A percentile compares a stretch with the other conserved stretches of the same genome.
phyloP scores from a whole-genome alignment of 2,888 invertebrate genomes.

The Eurytoma californica region DNA sequence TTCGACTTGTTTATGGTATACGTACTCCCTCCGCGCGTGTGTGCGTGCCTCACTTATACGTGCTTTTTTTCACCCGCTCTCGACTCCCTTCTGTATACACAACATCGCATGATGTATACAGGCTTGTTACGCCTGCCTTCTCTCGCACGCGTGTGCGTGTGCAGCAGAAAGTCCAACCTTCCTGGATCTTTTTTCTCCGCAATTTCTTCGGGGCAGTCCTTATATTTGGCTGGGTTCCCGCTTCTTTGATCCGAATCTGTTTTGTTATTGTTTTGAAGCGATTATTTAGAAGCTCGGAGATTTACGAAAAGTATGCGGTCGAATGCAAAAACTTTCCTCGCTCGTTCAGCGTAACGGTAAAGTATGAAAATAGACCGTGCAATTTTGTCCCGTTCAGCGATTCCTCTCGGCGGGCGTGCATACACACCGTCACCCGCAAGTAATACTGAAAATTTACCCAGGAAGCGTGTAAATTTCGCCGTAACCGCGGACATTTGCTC shows the following conservation, averaged over 20 bases:
- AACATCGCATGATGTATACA: constrained; percentile 53
- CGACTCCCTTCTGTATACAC: constrained; percentile 27
- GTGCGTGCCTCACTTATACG: constrained; percentile 24
- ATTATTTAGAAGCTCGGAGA: not conserved
- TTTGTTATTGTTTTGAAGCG: constrained; percentile 19
- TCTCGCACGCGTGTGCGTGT: constrained; percentile 21
- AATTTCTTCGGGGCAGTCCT: not conserved
- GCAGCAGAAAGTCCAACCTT: constrained; percentile 18
- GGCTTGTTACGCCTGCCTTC: constrained; percentile 45
- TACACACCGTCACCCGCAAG: not conserved
- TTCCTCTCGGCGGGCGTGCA: constrained; percentile 1
- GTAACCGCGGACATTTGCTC: constrained; percentile 12
- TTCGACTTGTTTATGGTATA: constrained; percentile 53
- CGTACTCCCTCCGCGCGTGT: constrained; percentile 9
- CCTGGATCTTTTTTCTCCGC: not conserved
- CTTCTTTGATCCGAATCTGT: constrained; percentile 24
- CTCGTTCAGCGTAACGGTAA: not conserved
- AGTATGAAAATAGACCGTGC: not conserved
- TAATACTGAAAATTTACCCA: constrained; percentile 34
- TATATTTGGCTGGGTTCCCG: not conserved
- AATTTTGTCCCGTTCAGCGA: constrained; percentile 14
- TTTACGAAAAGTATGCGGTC: not conserved
- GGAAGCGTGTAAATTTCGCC: constrained; percentile 28
- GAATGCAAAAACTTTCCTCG: not conserved
- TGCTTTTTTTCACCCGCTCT: constrained; percentile 25